Base-by-base conservation (phyloP, 1,140 invertebrate species). In the Papilio machaon region DNA sequence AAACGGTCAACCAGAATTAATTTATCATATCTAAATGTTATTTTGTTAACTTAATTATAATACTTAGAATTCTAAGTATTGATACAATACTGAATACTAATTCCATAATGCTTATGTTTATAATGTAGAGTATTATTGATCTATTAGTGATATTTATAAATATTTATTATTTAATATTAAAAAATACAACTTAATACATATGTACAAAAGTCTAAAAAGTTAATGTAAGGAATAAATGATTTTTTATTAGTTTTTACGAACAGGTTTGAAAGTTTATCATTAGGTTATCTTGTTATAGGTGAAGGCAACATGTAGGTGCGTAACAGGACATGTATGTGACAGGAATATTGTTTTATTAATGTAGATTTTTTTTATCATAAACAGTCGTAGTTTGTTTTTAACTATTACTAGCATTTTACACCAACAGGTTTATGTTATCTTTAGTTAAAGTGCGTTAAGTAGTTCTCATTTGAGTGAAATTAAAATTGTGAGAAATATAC, bases 241-340 rank as follows among this genome's bases (percentile, higher is more conserved):
- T 70, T 70, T 35, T 1, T 4, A 70, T 30, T 70, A 35, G 23
- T 35, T 38, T 70, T 70, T 38, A 58, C 7, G 8, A 70, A 70
- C 23, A 64, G 10, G 10, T 35, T 70, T 70, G 30, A 38, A 70
- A 70, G 64, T 70, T 70, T 67, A 23, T 15, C 6, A 35, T 70
- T 70, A 35, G 30, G 64, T 70, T 70, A 70, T 70, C 64, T 70
- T 70, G 64, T 70, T 70, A 70, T 4, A 35, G 64, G 64, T 30
- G 13, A 70, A 70, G 30, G 23, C 4, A 70, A 70, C 13, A 38
- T 70, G 64, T 70, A 70, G 30, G 9, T 23, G 60, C 23, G 64
- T 30, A 70, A 64, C 60, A 15, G 64, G 64, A 70, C 64, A 70
- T 15, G 13, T 38, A 30, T 30, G 64, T 70, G 64, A 70, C 23